Conservation (phyloP, 2,888 invertebrate species). For the Apocheima hispidaria region DNA sequence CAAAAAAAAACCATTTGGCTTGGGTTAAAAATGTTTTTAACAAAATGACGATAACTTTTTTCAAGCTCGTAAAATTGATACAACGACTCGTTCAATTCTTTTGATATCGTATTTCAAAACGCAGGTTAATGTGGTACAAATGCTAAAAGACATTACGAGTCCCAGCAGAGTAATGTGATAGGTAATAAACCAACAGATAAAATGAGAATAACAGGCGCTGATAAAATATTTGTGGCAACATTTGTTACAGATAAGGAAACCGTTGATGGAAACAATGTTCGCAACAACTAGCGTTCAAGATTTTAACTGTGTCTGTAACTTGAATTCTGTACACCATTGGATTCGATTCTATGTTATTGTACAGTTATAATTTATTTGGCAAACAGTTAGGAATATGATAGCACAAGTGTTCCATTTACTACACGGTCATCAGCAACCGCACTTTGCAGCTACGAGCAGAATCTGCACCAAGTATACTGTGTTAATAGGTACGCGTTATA, state of each 20-base stretch:
- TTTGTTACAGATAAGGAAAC: constrained; percentile 44
- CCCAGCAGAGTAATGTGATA: constrained; percentile 37
- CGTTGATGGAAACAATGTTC: constrained; percentile 27
- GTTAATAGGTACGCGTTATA: not conserved
- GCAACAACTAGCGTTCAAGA: constrained; percentile 10
- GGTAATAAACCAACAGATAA: constrained; percentile 45
- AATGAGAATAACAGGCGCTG: constrained; percentile 41
- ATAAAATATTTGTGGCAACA: constrained; percentile 44
- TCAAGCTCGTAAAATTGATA: constrained; percentile 15
- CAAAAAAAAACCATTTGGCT: not conserved
- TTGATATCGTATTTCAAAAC: constrained; percentile 12
- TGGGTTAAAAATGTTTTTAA: not conserved
- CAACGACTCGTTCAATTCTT: not conserved
- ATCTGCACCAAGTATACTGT: not conserved
- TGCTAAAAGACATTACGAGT: constrained; percentile 38
- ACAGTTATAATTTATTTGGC: constrained; percentile 2
- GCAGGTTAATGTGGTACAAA: constrained; percentile 30
- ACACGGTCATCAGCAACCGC: constrained; percentile 11
- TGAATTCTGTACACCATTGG: constrained; percentile 7
- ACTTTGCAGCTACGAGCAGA: not conserved
- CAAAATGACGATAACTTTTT: constrained; percentile 1
- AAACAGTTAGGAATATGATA: constrained; percentile 13
- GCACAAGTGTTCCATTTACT: not conserved
- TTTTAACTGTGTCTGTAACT: constrained; percentile 5
- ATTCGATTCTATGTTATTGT: not conserved